Base-by-base conservation (phyloP, 2,113 vertebrate genomes). In the Sylvicapra grimmia region DNA sequence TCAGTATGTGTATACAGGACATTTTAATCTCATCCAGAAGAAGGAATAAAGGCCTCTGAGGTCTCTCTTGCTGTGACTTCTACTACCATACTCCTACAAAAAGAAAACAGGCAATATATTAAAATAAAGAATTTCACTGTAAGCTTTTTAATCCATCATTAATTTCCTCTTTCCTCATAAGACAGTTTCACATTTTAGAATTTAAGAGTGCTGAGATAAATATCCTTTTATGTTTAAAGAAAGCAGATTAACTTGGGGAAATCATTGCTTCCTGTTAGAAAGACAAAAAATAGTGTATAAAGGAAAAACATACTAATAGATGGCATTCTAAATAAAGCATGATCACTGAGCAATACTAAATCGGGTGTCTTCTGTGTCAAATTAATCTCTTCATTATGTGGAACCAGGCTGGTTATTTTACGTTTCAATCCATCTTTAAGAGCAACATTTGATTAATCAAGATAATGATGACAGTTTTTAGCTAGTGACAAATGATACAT, bases 321-420 rank as follows among this genome's bases (percentile, higher is more conserved):
- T 99, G 98, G 94, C 96, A 98, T 99, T 99, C 98, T 98, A 98
- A 99, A 98, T 99, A 99, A 99, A 99, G 98, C 92, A 93, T 98
- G 98, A 98, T 96, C 96, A 97, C 97, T 98, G 97, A 98, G 97
- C 75, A 98, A 98, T 97, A 98, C 97, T 98, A 99, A 99, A 99
- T 98, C 99, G 98, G 98, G 98, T 99, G 99, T 98, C 99, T 98
- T 98, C 94, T 98, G 97, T 98, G 98, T 98, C 95, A 98, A 98
- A 99, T 98, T 99, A 99, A 99, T 99, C 99, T 99, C 98, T 99
- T 99, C 98, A 99, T 99, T 99, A 99, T 98, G 92, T 98, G 98
- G 97, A 98, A 98, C 93, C 98, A 96, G 98, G 94, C 98, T 99
- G 98, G 99, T 98, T 99, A 98, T 98, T 98, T 98, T 98, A 96